Conservation (phyloP, 2,888 invertebrate genomes). For the Andrena praecox region DNA sequence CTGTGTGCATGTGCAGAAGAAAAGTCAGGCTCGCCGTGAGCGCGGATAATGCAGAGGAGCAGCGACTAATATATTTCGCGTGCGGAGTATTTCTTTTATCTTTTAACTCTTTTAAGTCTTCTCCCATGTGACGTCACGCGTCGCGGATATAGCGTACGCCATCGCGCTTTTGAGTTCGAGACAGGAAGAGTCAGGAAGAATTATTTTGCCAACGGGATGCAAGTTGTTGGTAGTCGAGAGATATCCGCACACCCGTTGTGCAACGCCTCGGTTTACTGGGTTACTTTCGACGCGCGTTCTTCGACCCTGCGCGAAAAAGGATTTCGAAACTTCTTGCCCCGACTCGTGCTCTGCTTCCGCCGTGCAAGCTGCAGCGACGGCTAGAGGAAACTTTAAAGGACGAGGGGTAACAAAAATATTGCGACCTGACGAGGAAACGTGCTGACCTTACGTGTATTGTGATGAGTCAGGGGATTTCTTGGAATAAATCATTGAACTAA, state of each 20-base stretch:
- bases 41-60: background rate
- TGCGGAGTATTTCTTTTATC: background rate
- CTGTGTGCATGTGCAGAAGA: background rate
- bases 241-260: background rate
- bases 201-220: background rate
- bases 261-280: background rate
- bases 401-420: too few relatives aligned
- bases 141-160: background rate
- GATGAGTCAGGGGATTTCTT: too few relatives aligned
- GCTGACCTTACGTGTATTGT: too few relatives aligned
- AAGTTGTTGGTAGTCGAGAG: background rate
- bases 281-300: slow-evolving; percentile 8
- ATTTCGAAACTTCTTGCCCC: slow-evolving; percentile 8
- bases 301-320: background rate
- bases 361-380: background rate
- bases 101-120: background rate
- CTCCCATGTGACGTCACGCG: slow-evolving; percentile 5
- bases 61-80: slow-evolving; percentile 5
- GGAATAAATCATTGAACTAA: too few relatives aligned
- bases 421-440: too few relatives aligned
- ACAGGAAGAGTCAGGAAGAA: background rate
- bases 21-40: background rate
- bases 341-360: background rate
- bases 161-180: background rate
- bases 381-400: too few relatives aligned